Percentiles rank a stretch among this genome's conserved stretches.
Evolutionary conservation across 30 jellyfish, hydroid and myxozoan genomes (phyloP).

Genomic region (Rhopilema esculentum): DNA sequence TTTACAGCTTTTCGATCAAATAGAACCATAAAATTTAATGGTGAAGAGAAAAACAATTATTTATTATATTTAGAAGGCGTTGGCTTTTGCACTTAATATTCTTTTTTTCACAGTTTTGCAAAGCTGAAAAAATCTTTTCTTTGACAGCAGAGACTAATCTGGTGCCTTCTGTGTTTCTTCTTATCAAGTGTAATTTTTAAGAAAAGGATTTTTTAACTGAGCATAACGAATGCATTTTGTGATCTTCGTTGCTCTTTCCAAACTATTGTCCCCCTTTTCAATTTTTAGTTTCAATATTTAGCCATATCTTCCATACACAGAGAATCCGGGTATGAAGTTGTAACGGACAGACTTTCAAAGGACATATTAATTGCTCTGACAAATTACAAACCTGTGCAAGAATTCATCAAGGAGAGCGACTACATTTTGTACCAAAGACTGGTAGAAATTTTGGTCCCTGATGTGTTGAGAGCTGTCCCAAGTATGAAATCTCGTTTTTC

Average conservation of each 20-base stretch:
- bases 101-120: too few relatives aligned
- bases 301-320: constrained; percentile 9
- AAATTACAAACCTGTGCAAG: constrained; percentile 88
- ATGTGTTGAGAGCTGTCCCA: constrained; percentile 97
- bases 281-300: not conserved
- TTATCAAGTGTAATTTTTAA: not conserved
- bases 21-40: too few relatives aligned
- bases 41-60: too few relatives aligned
- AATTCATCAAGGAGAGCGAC: constrained; percentile 91
- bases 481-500: constrained; percentile 45
- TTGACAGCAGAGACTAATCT: too few relatives aligned
- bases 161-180: not conserved
- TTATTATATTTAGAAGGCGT: too few relatives aligned
- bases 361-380: constrained; percentile 75
- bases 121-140: too few relatives aligned
- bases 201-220: too few relatives aligned
- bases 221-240: too few relatives aligned
- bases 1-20: too few relatives aligned
- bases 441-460: constrained; percentile 93
- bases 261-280: too few relatives aligned
- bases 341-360: constrained; percentile 70
- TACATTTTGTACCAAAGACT: constrained; percentile 88
- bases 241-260: too few relatives aligned
- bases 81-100: too few relatives aligned
- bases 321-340: constrained; percentile 67